Percentiles rank a stretch among this genome's conserved stretches.
Conservation (phyloP, 2,888 invertebrate genomes). For the Entomobrya proxima region DNA sequence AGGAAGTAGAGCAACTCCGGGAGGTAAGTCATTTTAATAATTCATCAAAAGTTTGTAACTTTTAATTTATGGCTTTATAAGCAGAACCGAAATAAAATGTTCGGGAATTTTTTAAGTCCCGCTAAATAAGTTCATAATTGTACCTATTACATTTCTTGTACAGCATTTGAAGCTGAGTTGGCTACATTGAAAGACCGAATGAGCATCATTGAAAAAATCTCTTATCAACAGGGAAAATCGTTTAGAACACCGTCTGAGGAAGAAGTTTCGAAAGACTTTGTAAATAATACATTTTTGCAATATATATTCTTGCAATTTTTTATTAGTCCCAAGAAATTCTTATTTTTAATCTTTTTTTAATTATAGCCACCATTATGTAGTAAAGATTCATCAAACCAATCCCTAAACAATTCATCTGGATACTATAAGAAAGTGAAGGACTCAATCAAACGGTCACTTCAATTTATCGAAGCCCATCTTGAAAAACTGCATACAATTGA, state of each 20-base stretch:
- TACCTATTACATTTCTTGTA: neutral
- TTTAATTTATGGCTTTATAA: too few relatives aligned
- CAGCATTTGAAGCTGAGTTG: neutral
- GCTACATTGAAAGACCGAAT: slow-evolving; percentile 11
- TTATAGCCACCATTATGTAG: neutral
- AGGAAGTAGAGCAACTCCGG: neutral
- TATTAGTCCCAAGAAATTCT: neutral
- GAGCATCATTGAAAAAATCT: neutral
- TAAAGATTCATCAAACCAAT: too few relatives aligned
- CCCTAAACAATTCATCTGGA: too few relatives aligned
- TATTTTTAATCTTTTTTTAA: neutral
- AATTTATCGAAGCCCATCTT: slow-evolving; percentile 1
- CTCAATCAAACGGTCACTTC: neutral
- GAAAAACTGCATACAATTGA: neutral
- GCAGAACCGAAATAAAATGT: too few relatives aligned
- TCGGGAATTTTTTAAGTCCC: too few relatives aligned
- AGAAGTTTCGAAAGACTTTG: neutral
- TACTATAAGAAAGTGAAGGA: too few relatives aligned
- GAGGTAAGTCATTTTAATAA: neutral
- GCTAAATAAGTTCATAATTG: too few relatives aligned
- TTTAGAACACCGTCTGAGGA: neutral
- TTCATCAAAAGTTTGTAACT: too few relatives aligned
- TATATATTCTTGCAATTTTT: too few relatives aligned
- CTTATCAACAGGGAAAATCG: neutral
- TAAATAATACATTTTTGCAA: neutral